These are phyloP conservation scores for Caenorhabditis sulstoni DNA, from an alignment of 2,888 invertebrate genomes.

Conservation along the genomic window DNA sequence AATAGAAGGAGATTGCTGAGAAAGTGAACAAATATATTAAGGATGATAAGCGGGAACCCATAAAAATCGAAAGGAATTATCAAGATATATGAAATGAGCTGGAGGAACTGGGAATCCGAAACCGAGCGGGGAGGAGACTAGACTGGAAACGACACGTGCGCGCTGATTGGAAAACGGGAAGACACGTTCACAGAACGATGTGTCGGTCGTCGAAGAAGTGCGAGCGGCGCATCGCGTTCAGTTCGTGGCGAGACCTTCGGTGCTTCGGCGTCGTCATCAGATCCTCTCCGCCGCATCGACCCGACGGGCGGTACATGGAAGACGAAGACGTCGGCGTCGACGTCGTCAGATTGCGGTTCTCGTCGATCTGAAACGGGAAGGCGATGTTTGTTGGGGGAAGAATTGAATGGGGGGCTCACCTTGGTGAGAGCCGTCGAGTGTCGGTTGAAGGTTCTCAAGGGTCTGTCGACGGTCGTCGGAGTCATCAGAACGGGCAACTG, in stretches of 20 bases:
- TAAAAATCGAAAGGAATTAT: constrained; percentile 10
- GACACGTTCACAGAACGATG: constrained; percentile 25
- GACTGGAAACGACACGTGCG: constrained; percentile 5
- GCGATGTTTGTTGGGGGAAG: too few species aligned
- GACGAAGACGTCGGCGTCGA: background rate
- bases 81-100: constrained; percentile 1
- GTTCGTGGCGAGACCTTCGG: constrained; percentile 45
- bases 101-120: constrained; percentile 12
- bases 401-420: constrained; percentile 12
- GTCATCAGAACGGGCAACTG: constrained; percentile 11
- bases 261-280: constrained; percentile 47
- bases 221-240: constrained; percentile 52
- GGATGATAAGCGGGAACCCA: constrained; percentile 2
- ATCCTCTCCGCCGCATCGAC: constrained; percentile 35
- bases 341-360: constrained; percentile 49
- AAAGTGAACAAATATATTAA: too few species aligned
- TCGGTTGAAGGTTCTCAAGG: constrained; percentile 25
- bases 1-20: background rate
- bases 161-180: background rate
- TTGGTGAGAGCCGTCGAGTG: constrained; percentile 51
- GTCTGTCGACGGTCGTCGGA: constrained; percentile 30
- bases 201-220: constrained; percentile 57
- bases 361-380: constrained; percentile 55
- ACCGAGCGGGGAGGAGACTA: constrained; percentile 33
- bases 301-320: constrained; percentile 17